A percentile compares a stretch with the other conserved stretches of the same genome.
Evolutionary conservation across 2,797 vertebrate genomes (phyloP).

Genomic region (Perodicticus potto): DNA sequence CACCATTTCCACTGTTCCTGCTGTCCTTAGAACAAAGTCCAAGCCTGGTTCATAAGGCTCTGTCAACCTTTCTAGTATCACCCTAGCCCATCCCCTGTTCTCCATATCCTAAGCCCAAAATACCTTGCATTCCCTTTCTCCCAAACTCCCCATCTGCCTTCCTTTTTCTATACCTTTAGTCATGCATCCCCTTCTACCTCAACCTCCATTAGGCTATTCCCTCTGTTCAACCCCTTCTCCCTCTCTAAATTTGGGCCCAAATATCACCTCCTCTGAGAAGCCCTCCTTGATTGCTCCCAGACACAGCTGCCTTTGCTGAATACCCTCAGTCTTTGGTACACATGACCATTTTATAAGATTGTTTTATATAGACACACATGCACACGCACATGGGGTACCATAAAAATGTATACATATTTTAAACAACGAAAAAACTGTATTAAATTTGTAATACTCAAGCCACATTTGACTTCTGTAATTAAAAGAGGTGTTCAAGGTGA

Average conservation of each 20-base stretch:
- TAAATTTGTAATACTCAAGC: too few relatives aligned
- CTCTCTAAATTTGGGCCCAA: background rate
- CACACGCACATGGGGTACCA: too few relatives aligned
- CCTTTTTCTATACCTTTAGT: background rate
- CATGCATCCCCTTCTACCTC: background rate
- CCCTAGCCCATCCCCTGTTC: background rate
- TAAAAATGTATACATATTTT: too few relatives aligned
- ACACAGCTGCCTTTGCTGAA: background rate
- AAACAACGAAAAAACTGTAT: too few relatives aligned
- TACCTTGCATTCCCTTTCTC: background rate
- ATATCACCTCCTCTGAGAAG: background rate
- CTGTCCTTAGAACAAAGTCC: background rate
- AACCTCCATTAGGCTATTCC: background rate
- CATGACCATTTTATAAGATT: background rate
- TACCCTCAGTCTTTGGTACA: background rate
- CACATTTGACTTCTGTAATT: too few relatives aligned
- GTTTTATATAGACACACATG: background rate
- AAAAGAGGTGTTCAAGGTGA: too few relatives aligned
- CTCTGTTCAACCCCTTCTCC: background rate
- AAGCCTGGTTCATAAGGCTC: background rate
- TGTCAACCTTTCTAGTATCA: background rate
- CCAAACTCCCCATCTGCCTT: background rate
- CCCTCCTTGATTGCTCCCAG: background rate
- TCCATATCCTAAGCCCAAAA: background rate
- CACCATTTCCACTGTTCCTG: background rate